phyloP scores from a whole-genome alignment of 2,113 vertebrate genomes.

The Abramis brama region DNA sequence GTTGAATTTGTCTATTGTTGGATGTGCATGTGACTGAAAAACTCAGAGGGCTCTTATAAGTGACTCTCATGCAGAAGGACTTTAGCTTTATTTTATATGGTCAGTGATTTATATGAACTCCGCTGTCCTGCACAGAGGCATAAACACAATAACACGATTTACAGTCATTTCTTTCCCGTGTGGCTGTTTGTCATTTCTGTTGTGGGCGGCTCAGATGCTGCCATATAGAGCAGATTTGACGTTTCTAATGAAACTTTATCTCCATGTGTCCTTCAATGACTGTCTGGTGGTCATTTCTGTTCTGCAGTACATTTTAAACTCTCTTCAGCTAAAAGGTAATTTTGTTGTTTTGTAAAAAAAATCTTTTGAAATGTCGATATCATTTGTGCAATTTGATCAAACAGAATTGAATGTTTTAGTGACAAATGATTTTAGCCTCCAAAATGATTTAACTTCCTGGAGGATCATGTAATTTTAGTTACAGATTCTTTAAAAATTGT shows the following conservation, averaged over 20 bases:
- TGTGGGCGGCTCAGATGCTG: slow-evolving; percentile 18
- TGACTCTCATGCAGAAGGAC: background rate
- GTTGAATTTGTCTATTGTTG: background rate
- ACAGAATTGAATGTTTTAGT: background rate
- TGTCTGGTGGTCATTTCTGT: background rate
- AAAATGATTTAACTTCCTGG: too few relatives aligned
- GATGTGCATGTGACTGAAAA: background rate
- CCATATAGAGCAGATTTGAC: background rate
- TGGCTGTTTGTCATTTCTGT: background rate
- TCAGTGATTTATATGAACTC: slow-evolving; percentile 16
- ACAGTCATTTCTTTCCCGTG: background rate
- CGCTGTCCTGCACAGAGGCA: background rate
- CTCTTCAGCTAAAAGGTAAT: background rate
- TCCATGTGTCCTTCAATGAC: background rate
- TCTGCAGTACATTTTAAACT: background rate
- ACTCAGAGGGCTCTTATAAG: background rate
- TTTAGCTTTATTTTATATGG: slow-evolving; percentile 3
- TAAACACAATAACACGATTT: background rate
- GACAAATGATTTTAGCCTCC: too few relatives aligned
- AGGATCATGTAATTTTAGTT: background rate
- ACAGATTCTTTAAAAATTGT: background rate
- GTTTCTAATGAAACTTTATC: background rate
- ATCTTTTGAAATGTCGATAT: background rate
- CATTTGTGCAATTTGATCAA: background rate
- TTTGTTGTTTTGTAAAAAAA: background rate